These are phyloP conservation scores for Eueides isabella DNA, from an alignment of 1,140 invertebrate genomes.

Conservation along the genomic window DNA sequence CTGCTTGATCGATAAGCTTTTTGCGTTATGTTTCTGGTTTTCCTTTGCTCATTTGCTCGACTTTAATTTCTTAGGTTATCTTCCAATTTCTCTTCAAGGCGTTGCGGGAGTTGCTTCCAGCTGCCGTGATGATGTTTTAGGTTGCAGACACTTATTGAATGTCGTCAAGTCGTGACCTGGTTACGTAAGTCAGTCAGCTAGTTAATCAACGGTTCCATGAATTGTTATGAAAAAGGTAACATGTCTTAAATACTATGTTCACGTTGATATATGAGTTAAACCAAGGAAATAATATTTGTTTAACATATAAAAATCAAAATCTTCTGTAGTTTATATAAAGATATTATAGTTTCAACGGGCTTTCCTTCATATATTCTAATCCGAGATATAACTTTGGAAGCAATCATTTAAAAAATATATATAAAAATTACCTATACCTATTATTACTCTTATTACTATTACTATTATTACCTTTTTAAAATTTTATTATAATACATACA, in stretches of 20 bases:
- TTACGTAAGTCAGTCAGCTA: conserved; percentile 17
- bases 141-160: not conserved
- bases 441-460: too few relatives aligned
- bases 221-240: conserved; percentile 16
- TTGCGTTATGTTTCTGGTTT: too few relatives aligned
- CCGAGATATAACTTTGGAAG: not conserved
- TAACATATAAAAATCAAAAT: not conserved
- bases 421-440: too few relatives aligned
- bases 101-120: too few relatives aligned
- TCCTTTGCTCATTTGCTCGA: too few relatives aligned
- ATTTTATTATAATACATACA: too few relatives aligned
- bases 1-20: too few relatives aligned
- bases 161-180: conserved; percentile 7
- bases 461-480: too few relatives aligned
- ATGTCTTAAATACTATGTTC: conserved; percentile 14
- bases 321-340: not conserved
- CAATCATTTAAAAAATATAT: too few relatives aligned
- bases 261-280: not conserved
- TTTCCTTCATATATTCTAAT: not conserved
- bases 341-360: not conserved
- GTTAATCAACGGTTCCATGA: conserved; percentile 19
- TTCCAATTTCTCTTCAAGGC: too few relatives aligned
- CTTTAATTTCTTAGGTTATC: too few relatives aligned
- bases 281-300: not conserved
- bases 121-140: too few relatives aligned